Conservation (phyloP, 2,113 vertebrate genomes). For the Triplophysa tibetana region DNA sequence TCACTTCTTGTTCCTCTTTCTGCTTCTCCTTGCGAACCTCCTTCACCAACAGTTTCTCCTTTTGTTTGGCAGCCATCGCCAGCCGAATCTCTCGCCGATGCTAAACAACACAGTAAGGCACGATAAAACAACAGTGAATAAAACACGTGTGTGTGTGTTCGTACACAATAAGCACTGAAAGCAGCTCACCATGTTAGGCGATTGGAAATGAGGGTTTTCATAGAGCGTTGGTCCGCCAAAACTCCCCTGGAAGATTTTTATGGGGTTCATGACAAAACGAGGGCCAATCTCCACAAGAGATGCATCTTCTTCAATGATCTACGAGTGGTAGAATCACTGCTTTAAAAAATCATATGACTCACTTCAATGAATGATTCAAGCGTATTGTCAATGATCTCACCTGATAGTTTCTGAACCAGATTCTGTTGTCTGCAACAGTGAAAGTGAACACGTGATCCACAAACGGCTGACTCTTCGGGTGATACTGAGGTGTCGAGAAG, state of each 20-base stretch:
- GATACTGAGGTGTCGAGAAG: slow-evolving; percentile 92
- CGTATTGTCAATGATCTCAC: slow-evolving; percentile 63
- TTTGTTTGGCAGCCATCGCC: slow-evolving; percentile 82
- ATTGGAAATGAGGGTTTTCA: slow-evolving; percentile 89
- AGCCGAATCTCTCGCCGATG: slow-evolving; percentile 82
- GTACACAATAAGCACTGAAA: neutral
- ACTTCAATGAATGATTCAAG: too few relatives aligned
- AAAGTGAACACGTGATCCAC: slow-evolving; percentile 96
- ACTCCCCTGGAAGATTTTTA: slow-evolving; percentile 95
- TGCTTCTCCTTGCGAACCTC: slow-evolving; percentile 82
- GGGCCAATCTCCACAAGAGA: slow-evolving; percentile 95
- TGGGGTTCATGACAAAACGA: slow-evolving; percentile 94
- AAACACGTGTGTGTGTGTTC: neutral
- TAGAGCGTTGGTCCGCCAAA: slow-evolving; percentile 94
- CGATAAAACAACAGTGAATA: neutral
- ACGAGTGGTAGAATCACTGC: neutral
- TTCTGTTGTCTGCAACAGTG: slow-evolving; percentile 85
- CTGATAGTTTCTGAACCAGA: slow-evolving; percentile 99
- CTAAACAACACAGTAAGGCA: slow-evolving; percentile 61
- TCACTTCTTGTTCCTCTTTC: slow-evolving; percentile 69
- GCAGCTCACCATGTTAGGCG: slow-evolving; percentile 87
- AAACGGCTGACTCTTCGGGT: slow-evolving; percentile 95
- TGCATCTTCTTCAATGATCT: slow-evolving; percentile 96
- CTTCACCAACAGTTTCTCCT: slow-evolving; percentile 89
- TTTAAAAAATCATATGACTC: neutral